A percentile compares a stretch with the other conserved stretches of the same genome.
phyloP scores from a whole-genome alignment of 2,888 invertebrate species.

The Aleiodes alternator region DNA sequence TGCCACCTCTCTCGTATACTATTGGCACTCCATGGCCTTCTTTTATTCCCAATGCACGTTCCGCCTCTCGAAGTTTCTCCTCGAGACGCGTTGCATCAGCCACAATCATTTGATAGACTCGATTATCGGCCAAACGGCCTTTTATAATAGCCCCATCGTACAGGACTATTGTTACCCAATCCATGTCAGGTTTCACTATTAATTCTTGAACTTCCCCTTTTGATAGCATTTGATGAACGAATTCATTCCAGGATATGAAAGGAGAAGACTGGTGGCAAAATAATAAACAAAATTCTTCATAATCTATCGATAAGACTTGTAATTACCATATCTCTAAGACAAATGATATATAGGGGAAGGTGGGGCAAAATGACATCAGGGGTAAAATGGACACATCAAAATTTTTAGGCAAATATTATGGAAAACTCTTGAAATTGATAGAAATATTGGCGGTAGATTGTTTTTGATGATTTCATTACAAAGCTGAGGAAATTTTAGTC shows the following conservation, averaged over 20 bases:
- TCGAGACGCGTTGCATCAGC: conserved; percentile 92
- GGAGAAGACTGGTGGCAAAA: conserved; percentile 40
- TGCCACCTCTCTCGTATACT: conserved; percentile 87
- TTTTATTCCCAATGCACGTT: conserved; percentile 86
- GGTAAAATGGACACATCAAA: too few relatives aligned
- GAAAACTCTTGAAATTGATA: too few relatives aligned
- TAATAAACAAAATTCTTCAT: not conserved
- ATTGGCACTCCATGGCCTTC: conserved; percentile 86
- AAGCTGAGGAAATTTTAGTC: too few relatives aligned
- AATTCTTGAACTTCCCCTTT: conserved; percentile 96
- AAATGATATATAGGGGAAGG: too few relatives aligned
- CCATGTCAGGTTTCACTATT: conserved; percentile 88
- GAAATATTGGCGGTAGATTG: too few relatives aligned
- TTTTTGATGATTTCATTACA: too few relatives aligned
- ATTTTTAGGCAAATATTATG: too few relatives aligned
- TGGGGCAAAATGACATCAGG: too few relatives aligned
- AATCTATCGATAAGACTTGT: not conserved
- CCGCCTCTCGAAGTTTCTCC: conserved; percentile 90
- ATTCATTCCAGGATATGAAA: conserved; percentile 95
- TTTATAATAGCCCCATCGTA: conserved; percentile 92
- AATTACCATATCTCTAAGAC: too few relatives aligned
- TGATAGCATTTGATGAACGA: conserved; percentile 94
- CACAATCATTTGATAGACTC: conserved; percentile 89
- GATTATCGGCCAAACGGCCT: conserved; percentile 83
- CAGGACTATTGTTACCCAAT: conserved; percentile 89